Percentiles rank a stretch among this genome's conserved stretches.
phyloP scores from a whole-genome alignment of 2,113 vertebrate genomes.

The Clarias magur region DNA sequence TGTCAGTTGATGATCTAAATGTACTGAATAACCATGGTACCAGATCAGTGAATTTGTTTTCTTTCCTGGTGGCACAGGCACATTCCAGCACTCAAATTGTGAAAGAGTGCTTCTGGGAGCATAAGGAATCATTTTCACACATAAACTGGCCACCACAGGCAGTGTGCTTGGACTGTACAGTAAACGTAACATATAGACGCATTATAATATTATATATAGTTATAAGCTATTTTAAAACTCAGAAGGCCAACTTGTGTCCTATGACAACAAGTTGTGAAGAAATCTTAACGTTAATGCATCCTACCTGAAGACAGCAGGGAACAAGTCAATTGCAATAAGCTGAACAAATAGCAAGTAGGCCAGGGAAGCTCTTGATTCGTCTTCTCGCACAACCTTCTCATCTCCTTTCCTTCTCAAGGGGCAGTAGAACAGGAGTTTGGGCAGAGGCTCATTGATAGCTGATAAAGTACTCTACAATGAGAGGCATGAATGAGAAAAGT shows the following conservation, averaged over 20 bases:
- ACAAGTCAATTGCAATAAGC: slow-evolving; percentile 76
- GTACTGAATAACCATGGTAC: no score
- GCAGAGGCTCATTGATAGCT: slow-evolving; percentile 61
- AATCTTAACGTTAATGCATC: background rate
- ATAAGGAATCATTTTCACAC: no score
- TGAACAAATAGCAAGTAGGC: slow-evolving; percentile 93
- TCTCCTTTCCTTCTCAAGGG: slow-evolving; percentile 57
- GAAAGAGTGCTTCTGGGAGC: no score
- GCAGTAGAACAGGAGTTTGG: slow-evolving; percentile 68
- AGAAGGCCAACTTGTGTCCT: background rate
- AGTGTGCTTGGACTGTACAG: background rate
- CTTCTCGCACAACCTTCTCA: slow-evolving; percentile 65
- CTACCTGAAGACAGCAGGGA: slow-evolving; percentile 89
- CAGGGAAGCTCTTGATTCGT: slow-evolving; percentile 83
- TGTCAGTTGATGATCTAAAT: no score
- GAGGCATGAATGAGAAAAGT: slow-evolving; percentile 2
- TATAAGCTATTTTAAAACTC: background rate
- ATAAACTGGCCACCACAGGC: background rate
- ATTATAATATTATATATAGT: background rate
- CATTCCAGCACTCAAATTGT: no score
- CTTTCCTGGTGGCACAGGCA: no score
- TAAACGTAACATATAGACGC: background rate
- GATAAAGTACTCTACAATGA: slow-evolving; percentile 61
- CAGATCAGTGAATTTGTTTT: no score
- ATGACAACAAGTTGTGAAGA: background rate